Conservation (phyloP, 30 jellyfish, hydroid and myxozoan genomes). For the Hydractinia echinata region DNA sequence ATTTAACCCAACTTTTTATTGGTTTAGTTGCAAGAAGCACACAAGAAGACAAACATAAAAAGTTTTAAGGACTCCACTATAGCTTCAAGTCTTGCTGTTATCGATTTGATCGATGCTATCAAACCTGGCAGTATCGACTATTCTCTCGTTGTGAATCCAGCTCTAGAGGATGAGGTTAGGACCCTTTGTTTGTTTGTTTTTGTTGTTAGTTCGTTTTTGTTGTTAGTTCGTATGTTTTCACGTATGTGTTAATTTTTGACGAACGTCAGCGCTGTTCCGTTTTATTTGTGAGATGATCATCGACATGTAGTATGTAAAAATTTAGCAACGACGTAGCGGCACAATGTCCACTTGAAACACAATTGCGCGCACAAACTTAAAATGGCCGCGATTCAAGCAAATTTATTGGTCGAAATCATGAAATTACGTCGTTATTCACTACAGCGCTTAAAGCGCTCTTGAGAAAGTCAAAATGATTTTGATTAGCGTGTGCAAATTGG, state of each 20-base stretch:
- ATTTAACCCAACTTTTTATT: not conserved
- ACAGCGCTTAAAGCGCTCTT: too few relatives aligned
- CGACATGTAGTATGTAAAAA: too few relatives aligned
- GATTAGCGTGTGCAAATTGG: too few relatives aligned
- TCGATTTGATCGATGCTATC: conserved; percentile 93
- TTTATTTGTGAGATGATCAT: too few relatives aligned
- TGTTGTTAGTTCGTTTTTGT: too few relatives aligned
- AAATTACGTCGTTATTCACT: too few relatives aligned
- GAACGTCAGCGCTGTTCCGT: not conserved
- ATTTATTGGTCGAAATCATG: too few relatives aligned
- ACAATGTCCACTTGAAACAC: too few relatives aligned
- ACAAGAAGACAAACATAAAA: conserved; percentile 54
- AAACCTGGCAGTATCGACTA: conserved; percentile 83
- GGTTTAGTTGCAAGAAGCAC: conserved; percentile 63
- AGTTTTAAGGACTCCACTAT: conserved; percentile 81
- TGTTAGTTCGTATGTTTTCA: not conserved
- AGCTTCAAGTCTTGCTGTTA: conserved; percentile 82
- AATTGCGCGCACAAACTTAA: too few relatives aligned
- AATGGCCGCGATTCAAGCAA: too few relatives aligned
- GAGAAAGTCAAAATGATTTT: too few relatives aligned
- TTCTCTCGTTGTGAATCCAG: conserved; percentile 67
- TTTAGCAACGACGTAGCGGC: too few relatives aligned
- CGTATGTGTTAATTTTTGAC: not conserved
- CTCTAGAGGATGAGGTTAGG: conserved; percentile 77
- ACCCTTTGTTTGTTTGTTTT: not conserved